Conservation (phyloP, 2,113 vertebrate species). For the Scopus umbretta region DNA sequence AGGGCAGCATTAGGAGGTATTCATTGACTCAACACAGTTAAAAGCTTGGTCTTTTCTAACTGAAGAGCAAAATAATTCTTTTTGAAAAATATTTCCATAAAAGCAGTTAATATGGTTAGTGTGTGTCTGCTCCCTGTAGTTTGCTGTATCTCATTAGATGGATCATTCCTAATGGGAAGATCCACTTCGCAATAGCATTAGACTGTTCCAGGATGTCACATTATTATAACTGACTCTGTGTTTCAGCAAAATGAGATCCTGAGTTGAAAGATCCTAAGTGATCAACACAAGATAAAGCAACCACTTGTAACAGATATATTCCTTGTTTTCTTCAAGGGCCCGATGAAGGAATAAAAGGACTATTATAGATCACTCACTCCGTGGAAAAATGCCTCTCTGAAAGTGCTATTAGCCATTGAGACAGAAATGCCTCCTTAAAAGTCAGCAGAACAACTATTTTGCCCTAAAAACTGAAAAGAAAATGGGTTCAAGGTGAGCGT, state of each 20-base stretch:
- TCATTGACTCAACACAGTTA: not conserved
- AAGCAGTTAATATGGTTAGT: slow-evolving; percentile 8
- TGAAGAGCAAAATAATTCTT: not conserved
- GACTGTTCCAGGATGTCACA: not conserved
- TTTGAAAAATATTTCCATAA: not conserved
- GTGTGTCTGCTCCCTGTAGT: not conserved
- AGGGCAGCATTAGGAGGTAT: not conserved
- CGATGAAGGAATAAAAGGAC: not conserved
- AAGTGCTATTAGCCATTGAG: not conserved
- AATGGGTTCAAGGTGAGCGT: not conserved
- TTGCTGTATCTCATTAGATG: not conserved
- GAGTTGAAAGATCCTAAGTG: not conserved
- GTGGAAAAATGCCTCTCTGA: not conserved
- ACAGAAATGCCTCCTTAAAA: not conserved
- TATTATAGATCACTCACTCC: not conserved
- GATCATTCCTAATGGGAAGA: slow-evolving; percentile 8
- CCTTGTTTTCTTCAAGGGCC: not conserved
- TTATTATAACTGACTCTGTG: not conserved
- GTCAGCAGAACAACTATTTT: not conserved
- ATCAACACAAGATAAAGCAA: not conserved
- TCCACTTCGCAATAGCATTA: not conserved
- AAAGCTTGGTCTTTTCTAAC: not conserved
- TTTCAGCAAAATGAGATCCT: not conserved
- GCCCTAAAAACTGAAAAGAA: not conserved
- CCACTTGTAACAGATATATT: not conserved